A percentile compares a stretch with the other conserved stretches of the same genome.
Evolutionary conservation across 2,113 vertebrate species (phyloP).

Genomic region (Perca schrenkii): DNA sequence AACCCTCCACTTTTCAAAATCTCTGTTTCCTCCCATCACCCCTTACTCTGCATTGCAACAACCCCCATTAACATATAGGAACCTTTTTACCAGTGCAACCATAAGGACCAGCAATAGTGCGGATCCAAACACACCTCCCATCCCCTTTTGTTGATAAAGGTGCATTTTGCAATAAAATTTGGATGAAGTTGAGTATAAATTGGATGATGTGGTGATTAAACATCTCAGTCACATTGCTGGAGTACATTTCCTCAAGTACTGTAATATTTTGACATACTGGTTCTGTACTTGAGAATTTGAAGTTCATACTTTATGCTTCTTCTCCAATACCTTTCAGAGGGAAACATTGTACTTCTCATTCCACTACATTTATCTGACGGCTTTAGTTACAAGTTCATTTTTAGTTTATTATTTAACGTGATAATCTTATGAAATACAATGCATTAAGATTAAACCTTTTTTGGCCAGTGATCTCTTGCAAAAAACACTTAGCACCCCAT

Average conservation of each 20-base stretch:
- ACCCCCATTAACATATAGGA: not conserved
- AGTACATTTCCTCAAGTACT: not conserved
- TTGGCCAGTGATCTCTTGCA: too few species aligned
- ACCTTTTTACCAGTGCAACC: not conserved
- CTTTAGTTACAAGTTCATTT: not conserved
- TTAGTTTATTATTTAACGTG: not conserved
- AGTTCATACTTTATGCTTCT: not conserved
- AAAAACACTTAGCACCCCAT: not conserved
- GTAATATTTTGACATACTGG: not conserved
- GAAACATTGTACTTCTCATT: not conserved
- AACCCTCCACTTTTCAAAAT: not conserved
- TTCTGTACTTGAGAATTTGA: not conserved
- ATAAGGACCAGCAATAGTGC: not conserved
- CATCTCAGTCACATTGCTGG: too few species aligned
- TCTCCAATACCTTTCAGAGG: not conserved
- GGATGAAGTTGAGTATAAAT: not conserved
- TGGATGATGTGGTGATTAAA: not conserved
- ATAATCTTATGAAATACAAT: not conserved
- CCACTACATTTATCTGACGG: not conserved
- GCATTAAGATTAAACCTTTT: not conserved
- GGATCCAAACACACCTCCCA: not conserved
- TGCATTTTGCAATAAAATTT: not conserved
- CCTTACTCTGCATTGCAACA: conserved; percentile 42
- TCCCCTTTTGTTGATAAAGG: not conserved
- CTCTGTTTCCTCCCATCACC: not conserved